Evolutionary conservation across 2,113 vertebrate species (phyloP).

Genomic region (Desmodus rotundus): DNA sequence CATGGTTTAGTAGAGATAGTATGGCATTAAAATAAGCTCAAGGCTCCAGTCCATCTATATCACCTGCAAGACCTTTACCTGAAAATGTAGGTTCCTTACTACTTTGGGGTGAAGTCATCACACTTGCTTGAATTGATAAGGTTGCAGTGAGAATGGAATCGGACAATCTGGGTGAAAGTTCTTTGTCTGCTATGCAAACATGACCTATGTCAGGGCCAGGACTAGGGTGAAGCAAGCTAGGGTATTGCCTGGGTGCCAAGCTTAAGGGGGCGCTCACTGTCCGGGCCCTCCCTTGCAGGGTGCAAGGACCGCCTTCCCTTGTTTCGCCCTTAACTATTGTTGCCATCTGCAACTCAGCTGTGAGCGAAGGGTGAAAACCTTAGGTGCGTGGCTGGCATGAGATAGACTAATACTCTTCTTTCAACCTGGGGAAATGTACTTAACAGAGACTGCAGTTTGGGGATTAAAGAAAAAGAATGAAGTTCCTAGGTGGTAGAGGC

Average conservation of each 20-base stretch:
- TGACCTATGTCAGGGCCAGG: neutral
- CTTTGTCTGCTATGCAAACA: neutral
- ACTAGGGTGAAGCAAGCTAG: too few species aligned
- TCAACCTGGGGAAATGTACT: neutral
- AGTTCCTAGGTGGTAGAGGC: neutral
- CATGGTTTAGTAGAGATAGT: neutral
- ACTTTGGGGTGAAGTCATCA: neutral
- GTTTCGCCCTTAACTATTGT: neutral
- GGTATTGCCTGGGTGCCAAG: fast-evolving
- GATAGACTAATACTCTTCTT: neutral
- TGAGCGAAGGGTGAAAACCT: neutral
- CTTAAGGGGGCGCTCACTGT: neutral
- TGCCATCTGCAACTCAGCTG: neutral
- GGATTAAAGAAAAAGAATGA: neutral
- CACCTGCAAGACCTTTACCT: neutral
- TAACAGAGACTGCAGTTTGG: neutral
- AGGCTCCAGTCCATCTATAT: neutral
- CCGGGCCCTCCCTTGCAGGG: fast-evolving
- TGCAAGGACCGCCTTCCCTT: neutral
- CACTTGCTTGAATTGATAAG: neutral
- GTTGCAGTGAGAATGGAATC: neutral
- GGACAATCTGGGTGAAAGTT: neutral
- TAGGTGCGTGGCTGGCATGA: neutral
- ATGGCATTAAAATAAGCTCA: neutral
- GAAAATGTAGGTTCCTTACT: neutral